Base-by-base conservation (phyloP, 2,888 invertebrate species). In the Galeruca laticollis region DNA sequence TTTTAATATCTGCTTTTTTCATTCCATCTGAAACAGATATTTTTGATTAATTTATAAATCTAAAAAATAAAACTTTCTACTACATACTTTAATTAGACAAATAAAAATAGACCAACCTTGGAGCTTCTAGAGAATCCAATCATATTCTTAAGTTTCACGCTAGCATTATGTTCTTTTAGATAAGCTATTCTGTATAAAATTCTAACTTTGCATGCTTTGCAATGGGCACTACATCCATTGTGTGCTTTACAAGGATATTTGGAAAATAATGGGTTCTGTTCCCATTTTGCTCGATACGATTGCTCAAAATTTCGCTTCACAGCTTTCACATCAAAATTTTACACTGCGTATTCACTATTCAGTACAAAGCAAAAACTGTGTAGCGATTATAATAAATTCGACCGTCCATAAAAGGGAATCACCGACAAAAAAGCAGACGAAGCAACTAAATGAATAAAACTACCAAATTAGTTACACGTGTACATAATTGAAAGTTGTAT, bases 1-100 rank as follows among this genome's bases (percentile, higher is more conserved):
- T 66, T 62, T 62, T 69, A 54, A 72, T 69, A 60, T 72, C 72
- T 52, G 69, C 69, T 60, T 66, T 72, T 63, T 72, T 63, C n/a
- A 54, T 54, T 54, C 26, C 63, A 13, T 54, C 40, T 21, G 63
- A 35, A 54, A 63, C 40, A 11, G 63, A 20, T 40, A 8, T 33
- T 63, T 56, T 72, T 68, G 35, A 68, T 62, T 18, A 62, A 68
- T 57, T 68, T 61, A 57, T 68, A 62, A 57, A 68, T 62, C 68
- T 68, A 68, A 62, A 68, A 62, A 68, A 62, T 62, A 57, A 47
- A 56, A 59, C 69, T 51, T 35, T 62, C 15, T 60, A 60, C 52
- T 70, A 49, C 47, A 63, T 51, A 60, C 57, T 51, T 59, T 63
- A 52, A 54, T 70, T 61, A 43, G 43, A 65, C 43, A 47, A 35